phyloP scores from a whole-genome alignment of 2,888 invertebrate species.

The Pecten maximus region DNA sequence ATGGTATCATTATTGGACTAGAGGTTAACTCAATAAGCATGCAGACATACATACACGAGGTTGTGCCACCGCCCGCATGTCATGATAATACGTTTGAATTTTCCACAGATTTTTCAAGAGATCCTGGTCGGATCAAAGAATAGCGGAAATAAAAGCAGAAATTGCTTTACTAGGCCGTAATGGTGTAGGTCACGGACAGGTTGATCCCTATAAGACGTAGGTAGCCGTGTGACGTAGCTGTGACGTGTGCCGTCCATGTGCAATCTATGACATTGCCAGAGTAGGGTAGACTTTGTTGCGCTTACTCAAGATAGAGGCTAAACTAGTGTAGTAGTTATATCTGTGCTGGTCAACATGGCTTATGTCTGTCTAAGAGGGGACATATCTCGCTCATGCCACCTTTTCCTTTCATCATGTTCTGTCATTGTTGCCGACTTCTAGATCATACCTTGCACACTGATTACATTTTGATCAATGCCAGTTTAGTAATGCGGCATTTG shows the following conservation, averaged over 20 bases:
- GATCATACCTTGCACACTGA: neutral
- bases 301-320: neutral
- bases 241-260: slow-evolving; percentile 35
- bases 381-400: neutral
- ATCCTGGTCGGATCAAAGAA: slow-evolving; percentile 56
- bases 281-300: slow-evolving; percentile 26
- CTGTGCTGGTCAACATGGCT: neutral
- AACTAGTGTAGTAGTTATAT: neutral
- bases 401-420: neutral
- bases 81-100: slow-evolving; percentile 27
- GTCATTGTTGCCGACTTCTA: neutral
- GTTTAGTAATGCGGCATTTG: neutral
- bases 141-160: slow-evolving; percentile 53
- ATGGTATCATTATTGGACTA: neutral
- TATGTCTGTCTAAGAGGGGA: neutral
- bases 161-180: slow-evolving; percentile 45
- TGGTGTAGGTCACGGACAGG: slow-evolving; percentile 49
- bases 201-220: slow-evolving; percentile 53
- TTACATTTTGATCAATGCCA: neutral
- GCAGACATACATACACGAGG: neutral
- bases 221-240: slow-evolving; percentile 44
- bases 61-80: neutral
- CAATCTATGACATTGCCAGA: neutral
- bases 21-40: neutral
- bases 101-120: slow-evolving; percentile 53